These are phyloP conservation scores for Hippocampus zosterae DNA, from an alignment of 2,113 vertebrate species.

Conservation along the genomic window DNA sequence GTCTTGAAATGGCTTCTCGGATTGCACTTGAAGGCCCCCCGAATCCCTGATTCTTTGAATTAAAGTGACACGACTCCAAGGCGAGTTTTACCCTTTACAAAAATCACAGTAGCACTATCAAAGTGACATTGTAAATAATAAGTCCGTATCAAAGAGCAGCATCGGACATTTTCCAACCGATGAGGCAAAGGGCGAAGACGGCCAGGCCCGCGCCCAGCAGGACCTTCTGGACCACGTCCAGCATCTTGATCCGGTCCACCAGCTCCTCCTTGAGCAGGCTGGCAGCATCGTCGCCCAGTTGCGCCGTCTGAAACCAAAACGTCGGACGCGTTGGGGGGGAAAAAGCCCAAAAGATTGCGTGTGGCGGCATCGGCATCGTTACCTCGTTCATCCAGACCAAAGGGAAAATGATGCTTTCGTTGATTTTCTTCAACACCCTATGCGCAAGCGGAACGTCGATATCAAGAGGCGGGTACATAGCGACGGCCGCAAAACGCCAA, in stretches of 20 bases:
- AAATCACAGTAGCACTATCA: slow-evolving; percentile 58
- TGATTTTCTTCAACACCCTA: slow-evolving; percentile 79
- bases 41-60: slow-evolving; percentile 51
- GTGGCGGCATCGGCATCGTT: slow-evolving; percentile 21
- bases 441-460: neutral
- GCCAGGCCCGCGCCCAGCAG: slow-evolving; percentile 70
- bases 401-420: slow-evolving; percentile 78
- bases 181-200: slow-evolving; percentile 70
- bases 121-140: slow-evolving; percentile 47
- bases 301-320: slow-evolving; percentile 72
- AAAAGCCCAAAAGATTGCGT: neutral
- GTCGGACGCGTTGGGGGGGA: neutral
- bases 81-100: slow-evolving; percentile 25
- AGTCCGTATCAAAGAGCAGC: slow-evolving; percentile 54
- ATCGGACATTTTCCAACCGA: slow-evolving; percentile 45
- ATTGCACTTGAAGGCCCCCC: neutral
- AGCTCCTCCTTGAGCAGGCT: slow-evolving; percentile 77
- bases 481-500: neutral
- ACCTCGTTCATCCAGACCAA: slow-evolving; percentile 94
- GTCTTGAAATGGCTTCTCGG: neutral
- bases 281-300: slow-evolving; percentile 80
- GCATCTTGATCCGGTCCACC: slow-evolving; percentile 58
- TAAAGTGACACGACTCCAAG: neutral
- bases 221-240: slow-evolving; percentile 67
- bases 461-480: neutral